phyloP scores from a whole-genome alignment of 2,113 vertebrate species.

The Hippocampus guttulatus region DNA sequence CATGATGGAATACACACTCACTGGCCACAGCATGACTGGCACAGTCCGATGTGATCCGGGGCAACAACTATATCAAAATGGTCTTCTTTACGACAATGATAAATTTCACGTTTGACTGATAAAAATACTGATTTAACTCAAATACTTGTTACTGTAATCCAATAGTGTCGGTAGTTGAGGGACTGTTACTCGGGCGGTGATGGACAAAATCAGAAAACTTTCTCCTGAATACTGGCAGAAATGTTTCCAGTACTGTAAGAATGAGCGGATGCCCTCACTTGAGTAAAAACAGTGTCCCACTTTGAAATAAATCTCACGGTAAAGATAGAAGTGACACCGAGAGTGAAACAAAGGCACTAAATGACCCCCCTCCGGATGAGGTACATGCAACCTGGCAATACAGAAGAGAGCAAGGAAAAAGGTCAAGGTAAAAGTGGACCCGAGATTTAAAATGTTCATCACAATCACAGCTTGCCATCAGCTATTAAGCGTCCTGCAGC shows the following conservation, averaged over 20 bases:
- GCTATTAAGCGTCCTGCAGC: slow-evolving; percentile 70
- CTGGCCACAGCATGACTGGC: too few species aligned
- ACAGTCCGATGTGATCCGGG: too few species aligned
- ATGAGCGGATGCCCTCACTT: slow-evolving; percentile 22
- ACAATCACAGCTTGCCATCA: slow-evolving; percentile 72
- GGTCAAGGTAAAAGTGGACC: slow-evolving; percentile 67
- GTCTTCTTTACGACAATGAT: too few species aligned
- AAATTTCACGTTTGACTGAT: too few species aligned
- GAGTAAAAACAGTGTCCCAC: slow-evolving; percentile 12
- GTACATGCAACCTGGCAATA: slow-evolving; percentile 30
- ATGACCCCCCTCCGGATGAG: slow-evolving; percentile 44
- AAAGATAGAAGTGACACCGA: slow-evolving; percentile 20
- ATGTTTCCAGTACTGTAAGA: neutral
- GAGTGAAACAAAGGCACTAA: slow-evolving; percentile 50
- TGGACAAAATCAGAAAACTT: neutral
- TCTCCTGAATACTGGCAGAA: neutral
- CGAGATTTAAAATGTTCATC: slow-evolving; percentile 72
- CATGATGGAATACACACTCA: too few species aligned
- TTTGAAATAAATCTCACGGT: slow-evolving; percentile 36
- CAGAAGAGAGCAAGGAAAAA: slow-evolving; percentile 58
- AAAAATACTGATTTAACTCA: too few species aligned
- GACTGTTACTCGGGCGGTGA: neutral
- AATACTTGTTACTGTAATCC: neutral
- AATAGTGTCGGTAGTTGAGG: neutral
- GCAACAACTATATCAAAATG: neutral